Conservation (phyloP, 1,140 invertebrate species). For the Ceratina australensis region DNA sequence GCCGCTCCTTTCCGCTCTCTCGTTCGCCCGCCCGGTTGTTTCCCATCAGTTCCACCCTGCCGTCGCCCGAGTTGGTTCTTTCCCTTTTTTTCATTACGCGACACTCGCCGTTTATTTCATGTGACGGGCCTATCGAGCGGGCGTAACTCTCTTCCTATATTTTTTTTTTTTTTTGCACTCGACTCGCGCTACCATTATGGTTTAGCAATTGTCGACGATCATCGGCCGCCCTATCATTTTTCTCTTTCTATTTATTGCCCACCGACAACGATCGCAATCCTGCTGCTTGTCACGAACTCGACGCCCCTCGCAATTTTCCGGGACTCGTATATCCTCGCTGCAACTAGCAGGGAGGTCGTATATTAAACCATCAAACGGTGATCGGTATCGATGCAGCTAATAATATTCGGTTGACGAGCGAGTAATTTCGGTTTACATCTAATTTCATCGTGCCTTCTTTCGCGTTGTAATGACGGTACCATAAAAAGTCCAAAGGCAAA, state of each 20-base stretch:
- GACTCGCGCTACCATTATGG: slow-evolving; percentile 34
- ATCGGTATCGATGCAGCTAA: too few species aligned
- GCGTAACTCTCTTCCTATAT: slow-evolving; percentile 47
- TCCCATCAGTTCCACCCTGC: neutral
- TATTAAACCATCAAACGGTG: too few species aligned
- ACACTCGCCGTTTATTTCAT: slow-evolving; percentile 54
- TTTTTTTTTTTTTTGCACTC: slow-evolving; percentile 9
- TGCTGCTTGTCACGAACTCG: neutral
- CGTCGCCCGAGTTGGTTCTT: neutral
- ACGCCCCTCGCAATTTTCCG: slow-evolving; percentile 2
- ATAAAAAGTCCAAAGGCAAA: too few species aligned
- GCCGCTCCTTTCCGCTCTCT: slow-evolving; percentile 45
- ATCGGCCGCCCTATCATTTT: slow-evolving; percentile 35
- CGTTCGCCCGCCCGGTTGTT: neutral
- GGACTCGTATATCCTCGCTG: too few species aligned
- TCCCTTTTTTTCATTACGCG: slow-evolving; percentile 56
- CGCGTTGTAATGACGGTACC: too few species aligned
- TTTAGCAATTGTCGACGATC: slow-evolving; percentile 57
- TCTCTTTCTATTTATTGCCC: slow-evolving; percentile 30
- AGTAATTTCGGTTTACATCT: too few species aligned
- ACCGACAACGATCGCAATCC: neutral
- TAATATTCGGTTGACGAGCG: too few species aligned
- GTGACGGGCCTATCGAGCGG: slow-evolving; percentile 47
- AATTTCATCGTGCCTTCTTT: too few species aligned
- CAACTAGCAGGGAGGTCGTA: too few species aligned